Percentiles rank a stretch among this genome's conserved stretches.
These are phyloP conservation scores for Chloroclysta siterata DNA, from an alignment of 2,888 invertebrate genomes.

Conservation along the genomic window DNA sequence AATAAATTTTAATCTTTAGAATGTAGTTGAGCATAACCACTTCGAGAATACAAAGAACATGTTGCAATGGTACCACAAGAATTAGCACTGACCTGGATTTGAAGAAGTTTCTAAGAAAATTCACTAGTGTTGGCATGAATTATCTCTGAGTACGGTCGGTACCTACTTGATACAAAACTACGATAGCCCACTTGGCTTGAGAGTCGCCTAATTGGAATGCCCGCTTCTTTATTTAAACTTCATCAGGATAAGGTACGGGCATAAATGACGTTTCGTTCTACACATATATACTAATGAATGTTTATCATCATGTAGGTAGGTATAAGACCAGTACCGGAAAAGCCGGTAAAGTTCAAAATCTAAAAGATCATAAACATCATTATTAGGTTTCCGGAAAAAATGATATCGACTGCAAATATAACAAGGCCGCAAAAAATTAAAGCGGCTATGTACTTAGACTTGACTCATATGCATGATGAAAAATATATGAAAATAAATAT, in stretches of 20 bases:
- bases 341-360: too few species aligned
- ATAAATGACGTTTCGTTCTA: not conserved
- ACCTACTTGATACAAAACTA: conserved; percentile 5
- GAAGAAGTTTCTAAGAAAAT: conserved; percentile 26
- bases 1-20: conserved; percentile 15
- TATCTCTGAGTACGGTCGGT: conserved; percentile 1
- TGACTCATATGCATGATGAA: too few species aligned
- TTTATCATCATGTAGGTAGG: too few species aligned
- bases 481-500: too few species aligned
- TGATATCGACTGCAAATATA: too few species aligned
- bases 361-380: too few species aligned
- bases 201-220: conserved; percentile 15
- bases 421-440: too few species aligned
- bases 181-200: conserved; percentile 12
- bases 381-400: too few species aligned
- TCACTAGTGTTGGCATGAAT: conserved; percentile 5
- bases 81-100: conserved; percentile 32
- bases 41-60: conserved; percentile 23
- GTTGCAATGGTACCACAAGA: conserved; percentile 8
- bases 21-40: conserved; percentile 16
- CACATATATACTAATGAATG: too few species aligned
- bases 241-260: not conserved
- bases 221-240: conserved; percentile 10
- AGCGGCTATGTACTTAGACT: too few species aligned
- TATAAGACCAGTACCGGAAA: too few species aligned